Evolutionary conservation across 2,797 vertebrate species (phyloP).

Genomic region (Fundulus diaphanus): DNA sequence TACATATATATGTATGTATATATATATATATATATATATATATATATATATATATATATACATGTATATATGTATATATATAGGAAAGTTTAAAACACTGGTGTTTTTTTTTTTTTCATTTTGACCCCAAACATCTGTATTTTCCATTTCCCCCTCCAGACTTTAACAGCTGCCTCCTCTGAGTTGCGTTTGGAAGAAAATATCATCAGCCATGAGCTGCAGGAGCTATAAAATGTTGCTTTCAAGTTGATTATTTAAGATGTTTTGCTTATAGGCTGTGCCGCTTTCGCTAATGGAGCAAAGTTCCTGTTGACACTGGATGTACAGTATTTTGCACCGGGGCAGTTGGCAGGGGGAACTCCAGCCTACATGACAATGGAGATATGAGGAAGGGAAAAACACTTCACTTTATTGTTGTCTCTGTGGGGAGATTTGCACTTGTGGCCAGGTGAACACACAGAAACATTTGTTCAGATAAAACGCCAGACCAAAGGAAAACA

Average conservation of each 20-base stretch:
- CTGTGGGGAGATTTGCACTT: slow-evolving; percentile 2
- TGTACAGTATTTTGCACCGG: slow-evolving; percentile 10
- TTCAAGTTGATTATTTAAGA: slow-evolving; percentile 1
- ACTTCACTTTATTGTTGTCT: background rate
- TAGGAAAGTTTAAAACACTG: background rate
- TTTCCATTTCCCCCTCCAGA: background rate
- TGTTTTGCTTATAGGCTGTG: background rate
- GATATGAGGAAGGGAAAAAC: background rate
- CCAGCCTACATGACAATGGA: background rate
- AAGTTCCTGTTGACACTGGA: slow-evolving; percentile 24
- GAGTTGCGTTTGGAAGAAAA: background rate
- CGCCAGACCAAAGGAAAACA: background rate
- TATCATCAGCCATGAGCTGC: background rate
- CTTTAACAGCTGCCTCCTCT: no score
- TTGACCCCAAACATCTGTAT: background rate
- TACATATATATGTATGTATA: no score
- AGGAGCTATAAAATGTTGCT: background rate
- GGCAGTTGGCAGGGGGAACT: background rate
- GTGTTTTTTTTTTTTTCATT: no score
- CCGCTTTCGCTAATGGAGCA: slow-evolving; percentile 9
- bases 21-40: no score
- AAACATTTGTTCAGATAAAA: background rate
- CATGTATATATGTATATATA: no score
- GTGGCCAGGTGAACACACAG: background rate
- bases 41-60: no score